Evolutionary conservation across 1,140 invertebrate species (phyloP).

Genomic region (Trichomalopsis sarcophagae): DNA sequence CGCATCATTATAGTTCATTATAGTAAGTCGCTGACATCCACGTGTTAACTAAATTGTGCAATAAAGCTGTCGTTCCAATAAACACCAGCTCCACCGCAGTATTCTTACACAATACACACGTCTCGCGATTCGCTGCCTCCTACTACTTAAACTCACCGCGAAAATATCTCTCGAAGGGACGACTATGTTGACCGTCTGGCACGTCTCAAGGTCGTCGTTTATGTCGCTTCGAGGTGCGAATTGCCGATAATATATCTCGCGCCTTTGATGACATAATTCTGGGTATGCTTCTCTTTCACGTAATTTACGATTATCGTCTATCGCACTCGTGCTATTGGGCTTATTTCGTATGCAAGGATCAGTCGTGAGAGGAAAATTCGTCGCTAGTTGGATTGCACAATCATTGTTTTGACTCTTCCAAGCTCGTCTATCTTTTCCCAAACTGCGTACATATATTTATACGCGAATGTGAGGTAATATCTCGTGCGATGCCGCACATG

Average conservation of each 20-base stretch:
- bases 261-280: neutral
- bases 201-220: neutral
- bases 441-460: neutral
- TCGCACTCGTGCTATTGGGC: too few species aligned
- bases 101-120: neutral
- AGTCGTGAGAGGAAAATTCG: too few species aligned
- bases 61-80: neutral
- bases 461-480: neutral
- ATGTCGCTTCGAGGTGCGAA: neutral
- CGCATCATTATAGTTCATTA: too few species aligned
- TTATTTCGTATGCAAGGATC: too few species aligned
- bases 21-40: too few species aligned
- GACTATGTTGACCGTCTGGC: neutral
- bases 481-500: neutral
- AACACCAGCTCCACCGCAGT: neutral
- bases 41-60: neutral
- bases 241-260: neutral
- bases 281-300: too few species aligned
- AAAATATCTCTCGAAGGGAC: neutral
- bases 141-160: constrained; percentile 14
- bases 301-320: too few species aligned
- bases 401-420: too few species aligned
- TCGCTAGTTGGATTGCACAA: too few species aligned
- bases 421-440: neutral
- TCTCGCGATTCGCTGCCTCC: constrained; percentile 23